Evolutionary conservation across 2,797 vertebrate species (phyloP).

Genomic region (Megaceryle alcyon): DNA sequence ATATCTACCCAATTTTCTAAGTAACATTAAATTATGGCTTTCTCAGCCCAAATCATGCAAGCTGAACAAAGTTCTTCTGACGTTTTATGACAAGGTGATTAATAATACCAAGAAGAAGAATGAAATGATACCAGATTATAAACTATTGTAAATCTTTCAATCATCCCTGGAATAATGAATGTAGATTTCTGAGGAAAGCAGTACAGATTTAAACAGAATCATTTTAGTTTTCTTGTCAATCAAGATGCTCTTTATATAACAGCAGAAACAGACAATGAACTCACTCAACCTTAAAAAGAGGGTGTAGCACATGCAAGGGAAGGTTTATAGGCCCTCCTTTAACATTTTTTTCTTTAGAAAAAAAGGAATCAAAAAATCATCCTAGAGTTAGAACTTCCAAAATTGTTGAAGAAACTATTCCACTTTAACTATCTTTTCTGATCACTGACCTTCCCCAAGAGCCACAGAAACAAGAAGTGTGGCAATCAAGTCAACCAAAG

Average conservation of each 20-base stretch:
- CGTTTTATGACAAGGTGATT: conserved; percentile 63
- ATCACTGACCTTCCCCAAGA: neutral
- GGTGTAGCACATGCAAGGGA: neutral
- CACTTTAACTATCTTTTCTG: neutral
- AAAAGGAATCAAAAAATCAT: neutral
- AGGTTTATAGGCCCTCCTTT: neutral
- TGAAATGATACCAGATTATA: conserved; percentile 68
- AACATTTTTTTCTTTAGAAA: neutral
- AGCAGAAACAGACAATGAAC: conserved; percentile 49
- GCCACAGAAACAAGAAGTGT: neutral
- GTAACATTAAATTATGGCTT: conserved; percentile 46
- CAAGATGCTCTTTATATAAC: conserved; percentile 51
- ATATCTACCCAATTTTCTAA: conserved; percentile 50
- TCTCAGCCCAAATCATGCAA: conserved; percentile 50
- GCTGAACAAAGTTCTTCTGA: conserved; percentile 64
- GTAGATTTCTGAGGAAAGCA: conserved; percentile 56
- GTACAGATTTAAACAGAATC: conserved; percentile 50
- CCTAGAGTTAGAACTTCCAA: neutral
- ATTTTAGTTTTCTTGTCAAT: conserved; percentile 56
- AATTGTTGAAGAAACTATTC: neutral
- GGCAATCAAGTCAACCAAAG: neutral
- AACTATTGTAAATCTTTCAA: conserved; percentile 69
- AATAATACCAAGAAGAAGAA: conserved; percentile 67
- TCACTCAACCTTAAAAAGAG: neutral
- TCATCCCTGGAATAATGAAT: conserved; percentile 69